These are phyloP conservation scores for Callyntrura guangdongensis DNA, from an alignment of 2,888 invertebrate genomes.

Conservation along the genomic window DNA sequence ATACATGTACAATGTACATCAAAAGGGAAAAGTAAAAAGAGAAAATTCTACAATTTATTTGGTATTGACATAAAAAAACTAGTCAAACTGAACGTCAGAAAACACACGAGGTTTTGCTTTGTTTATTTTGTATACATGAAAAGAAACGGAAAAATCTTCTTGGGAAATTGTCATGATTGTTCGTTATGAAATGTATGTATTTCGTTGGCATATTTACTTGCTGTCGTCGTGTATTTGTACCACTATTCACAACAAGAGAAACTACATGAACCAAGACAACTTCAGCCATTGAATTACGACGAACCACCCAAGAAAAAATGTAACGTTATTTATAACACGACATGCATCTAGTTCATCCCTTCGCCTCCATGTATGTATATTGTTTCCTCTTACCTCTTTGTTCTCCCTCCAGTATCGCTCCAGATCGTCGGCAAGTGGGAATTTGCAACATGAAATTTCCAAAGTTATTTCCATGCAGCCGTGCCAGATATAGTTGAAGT, in stretches of 20 bases:
- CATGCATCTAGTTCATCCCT: neutral
- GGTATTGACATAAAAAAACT: neutral
- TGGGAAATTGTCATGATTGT: neutral
- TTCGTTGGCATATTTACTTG: too few species aligned
- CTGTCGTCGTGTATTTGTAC: neutral
- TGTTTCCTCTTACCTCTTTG: constrained; percentile 89
- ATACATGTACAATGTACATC: neutral
- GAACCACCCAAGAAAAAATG: neutral
- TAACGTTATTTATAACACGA: neutral
- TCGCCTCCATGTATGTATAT: neutral
- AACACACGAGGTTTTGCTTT: too few species aligned
- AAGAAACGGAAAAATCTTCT: neutral
- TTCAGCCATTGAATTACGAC: neutral
- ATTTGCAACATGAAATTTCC: constrained; percentile 98
- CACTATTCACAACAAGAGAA: neutral
- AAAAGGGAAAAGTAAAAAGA: neutral
- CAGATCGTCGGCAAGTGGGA: constrained; percentile 92
- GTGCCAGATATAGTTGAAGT: constrained; percentile 97
- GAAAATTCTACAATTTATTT: neutral
- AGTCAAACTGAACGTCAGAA: too few species aligned
- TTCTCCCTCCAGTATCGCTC: constrained; percentile 96
- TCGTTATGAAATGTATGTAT: neutral
- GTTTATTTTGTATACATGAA: neutral
- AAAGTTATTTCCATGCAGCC: constrained; percentile 98
- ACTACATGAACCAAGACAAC: neutral